phyloP scores from a whole-genome alignment of 2,888 invertebrate species.

The Hirtodrosophila histrioides region DNA sequence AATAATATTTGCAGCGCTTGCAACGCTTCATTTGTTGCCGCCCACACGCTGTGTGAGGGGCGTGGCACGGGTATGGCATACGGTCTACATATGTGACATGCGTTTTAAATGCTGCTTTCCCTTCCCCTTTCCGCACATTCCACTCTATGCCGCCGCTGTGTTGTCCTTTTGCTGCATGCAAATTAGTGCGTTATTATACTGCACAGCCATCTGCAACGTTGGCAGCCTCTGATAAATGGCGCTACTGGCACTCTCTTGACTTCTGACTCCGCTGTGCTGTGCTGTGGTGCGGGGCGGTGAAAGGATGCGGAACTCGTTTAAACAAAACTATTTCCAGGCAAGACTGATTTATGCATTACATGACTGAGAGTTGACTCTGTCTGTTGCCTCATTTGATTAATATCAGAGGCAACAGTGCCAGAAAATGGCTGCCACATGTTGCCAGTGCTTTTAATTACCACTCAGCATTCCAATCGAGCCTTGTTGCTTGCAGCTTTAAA shows the following conservation, averaged over 20 bases:
- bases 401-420: slow-evolving; percentile 9
- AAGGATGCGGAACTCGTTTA: slow-evolving; percentile 30
- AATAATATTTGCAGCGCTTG: slow-evolving; percentile 61
- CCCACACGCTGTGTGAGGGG: slow-evolving; percentile 43
- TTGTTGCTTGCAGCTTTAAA: too few species aligned
- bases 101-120: slow-evolving; percentile 54
- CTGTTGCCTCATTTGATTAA: slow-evolving; percentile 42
- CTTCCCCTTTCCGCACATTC: slow-evolving; percentile 9
- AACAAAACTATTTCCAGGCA: slow-evolving; percentile 62
- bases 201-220: slow-evolving; percentile 52
- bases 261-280: slow-evolving; percentile 17
- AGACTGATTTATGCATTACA: slow-evolving; percentile 67
- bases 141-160: too few species aligned
- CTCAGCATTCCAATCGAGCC: neutral
- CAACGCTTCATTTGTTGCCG: slow-evolving; percentile 60
- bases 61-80: slow-evolving; percentile 33
- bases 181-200: slow-evolving; percentile 76
- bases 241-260: slow-evolving; percentile 49
- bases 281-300: too few species aligned
- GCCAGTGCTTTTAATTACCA: slow-evolving; percentile 26
- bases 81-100: slow-evolving; percentile 66
- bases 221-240: slow-evolving; percentile 54
- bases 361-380: slow-evolving; percentile 24
- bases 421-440: slow-evolving; percentile 9
- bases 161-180: slow-evolving; percentile 49